Base-by-base conservation (phyloP, 2,888 invertebrate species). In the Drosophila nr. fundita region DNA sequence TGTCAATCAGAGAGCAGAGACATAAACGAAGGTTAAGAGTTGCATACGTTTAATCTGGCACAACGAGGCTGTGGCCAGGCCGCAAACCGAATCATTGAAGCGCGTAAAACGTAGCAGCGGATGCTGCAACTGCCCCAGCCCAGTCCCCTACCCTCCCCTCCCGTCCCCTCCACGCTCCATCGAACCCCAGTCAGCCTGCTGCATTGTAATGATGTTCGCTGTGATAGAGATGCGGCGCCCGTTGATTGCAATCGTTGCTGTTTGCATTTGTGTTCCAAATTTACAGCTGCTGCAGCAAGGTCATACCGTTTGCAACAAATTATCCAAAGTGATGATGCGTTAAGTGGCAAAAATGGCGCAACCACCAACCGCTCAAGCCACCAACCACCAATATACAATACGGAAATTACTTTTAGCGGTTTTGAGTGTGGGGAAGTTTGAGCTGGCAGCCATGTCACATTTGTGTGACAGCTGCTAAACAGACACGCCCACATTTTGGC, bases 291-390 rank as follows among this genome's bases (percentile, higher is more conserved):
- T 85, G 70, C 86, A 82, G 73, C 78, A 78, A 78, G 78, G 78
- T 78, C 78, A 76, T 42, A 66, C 65, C 68, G 60, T 34, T 55
- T 75, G 77, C 78, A 68, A 74, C 85, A 87, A 83, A 89, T 88
- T 89, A 89, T 57, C 86, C 77, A 76, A 88, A 89, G 87, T 84
- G 89, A 87, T 88, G 88, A 88, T 86, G 88, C 88, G 87, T 87
- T 78, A 89, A 88, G 83, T 83, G 76, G 81, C 76, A 76, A 78
- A 78, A 77, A 74, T 85, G 84, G 78, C 76, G 84, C 72, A 88
- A 87, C 50, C 67, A 52, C 53, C 69, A 65, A 29, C 69, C 80
- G 70, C 61, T 57, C 42, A 64, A n/a, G 61, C 52, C 61, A 55
- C 49, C 38, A 59, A 49, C 53, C 79, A 63, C 63, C 63, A 50